Evolutionary conservation across 2,888 invertebrate genomes (phyloP), one percentile per base, ranked within the genome.

Genomic region (Platypus cylindrus): DNA sequence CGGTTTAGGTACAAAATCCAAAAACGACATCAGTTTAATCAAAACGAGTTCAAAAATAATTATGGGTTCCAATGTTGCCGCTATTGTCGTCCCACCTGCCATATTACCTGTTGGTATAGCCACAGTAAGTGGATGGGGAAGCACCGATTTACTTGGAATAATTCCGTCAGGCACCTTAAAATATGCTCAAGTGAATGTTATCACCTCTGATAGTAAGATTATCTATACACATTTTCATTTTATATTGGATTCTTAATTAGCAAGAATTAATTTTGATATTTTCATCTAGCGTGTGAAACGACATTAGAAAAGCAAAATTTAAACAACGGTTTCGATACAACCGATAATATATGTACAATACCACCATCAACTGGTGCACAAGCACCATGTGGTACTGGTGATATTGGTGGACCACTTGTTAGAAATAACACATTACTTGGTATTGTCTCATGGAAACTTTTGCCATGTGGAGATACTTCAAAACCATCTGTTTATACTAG

Each of bases 401-500:
- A 73, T 43, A 69, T 70, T 3, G 71, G 70, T 2, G 70, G 70
- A 9, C 45, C 71, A 5, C 56, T 66, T 14, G 57, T 45, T 57
- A 44, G 56, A 14, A 30, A 40, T 11, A 32, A 30, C 3, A 35
- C 32, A 3, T 45, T 68, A 22, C 45, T 69, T 8, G 72, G 72
- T 15, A 52, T 71, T 1, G 68, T 70, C 0, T 72, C 71, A 1
- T 72, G 70, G 70, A 69, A 70, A 1, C 51, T 65, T 2, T 54
- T 57, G 1, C 71, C 70, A 1, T 71, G 71, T 47, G 70, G 69
- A 2, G 53, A 58, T 28, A 17, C 14, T 9, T 67, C 66, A 3
- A 66, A 67, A 2, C 71, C 71, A 0, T 66, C 69, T 1, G 66
- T 71, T 2, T 70, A 65, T 44, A 68, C 68, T 0, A 67, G 67